Base-by-base conservation (phyloP, 2,113 vertebrate genomes). In the Gallinago paraguaiae region DNA sequence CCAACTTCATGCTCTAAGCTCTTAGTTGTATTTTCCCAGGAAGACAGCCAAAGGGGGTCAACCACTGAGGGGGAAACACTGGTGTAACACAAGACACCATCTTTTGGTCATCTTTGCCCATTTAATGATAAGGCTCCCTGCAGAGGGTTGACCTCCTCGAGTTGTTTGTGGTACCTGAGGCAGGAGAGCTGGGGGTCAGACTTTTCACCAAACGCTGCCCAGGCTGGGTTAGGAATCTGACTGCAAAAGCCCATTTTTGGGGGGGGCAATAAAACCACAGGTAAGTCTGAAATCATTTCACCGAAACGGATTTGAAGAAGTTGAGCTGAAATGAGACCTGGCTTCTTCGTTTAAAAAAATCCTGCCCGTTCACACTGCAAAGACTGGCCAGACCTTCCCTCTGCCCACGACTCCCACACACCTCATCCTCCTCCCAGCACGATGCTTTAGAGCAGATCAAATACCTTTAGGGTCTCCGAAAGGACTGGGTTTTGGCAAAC, bases 371-470 rank as follows among this genome's bases (percentile, higher is more conserved):
- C 71, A 31, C 25, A 18, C 43, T 15, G 3, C 65, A 54, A 37
- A 46, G 57, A 25, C 9, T 11, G 41, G 53, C 50, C 35, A 63
- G 87, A 45, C 25, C n/a, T 91, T 86, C 37, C 61, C n/a, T 35
- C 53, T 92, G 76, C 83, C 60, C 50, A 5, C 41, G 23, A 23
- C 68, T 59, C 51, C 77, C 4, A 1, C 65, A 39, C 65, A 80
- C 82, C 91, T 82, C 53, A 89, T 81, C 86, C 72, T 91, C 80
- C 56, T 84, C 75, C 51, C 63, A 59, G 74, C 57, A 30, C 7
- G 43, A 1, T 13, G n/a, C 4, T 88, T 95, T 72, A 27, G 33
- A 51, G 33, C 50, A 68, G 48, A 39, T 51, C 71, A 76, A 88
- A 83, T 65, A 67, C 87, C 63, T 86, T 72, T 23, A 67, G 35